Evolutionary conservation across 92 coral and sea anemone genomes (phyloP).

Genomic region (Porites cylindrica): DNA sequence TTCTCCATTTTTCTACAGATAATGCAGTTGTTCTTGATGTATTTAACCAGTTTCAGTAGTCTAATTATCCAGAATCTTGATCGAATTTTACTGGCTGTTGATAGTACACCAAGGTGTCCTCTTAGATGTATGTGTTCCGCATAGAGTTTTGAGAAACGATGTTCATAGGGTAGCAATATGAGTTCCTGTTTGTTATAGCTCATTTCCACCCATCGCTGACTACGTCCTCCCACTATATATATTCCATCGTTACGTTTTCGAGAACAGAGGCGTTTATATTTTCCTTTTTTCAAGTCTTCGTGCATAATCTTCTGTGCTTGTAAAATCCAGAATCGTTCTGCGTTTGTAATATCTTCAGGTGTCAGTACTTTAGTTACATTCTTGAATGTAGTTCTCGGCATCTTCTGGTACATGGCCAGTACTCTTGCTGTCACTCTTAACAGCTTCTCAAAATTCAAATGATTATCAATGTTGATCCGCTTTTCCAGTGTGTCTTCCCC

Average conservation of each 20-base stretch:
- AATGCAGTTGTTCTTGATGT: conserved; percentile 52
- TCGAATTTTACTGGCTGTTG: conserved; percentile 55
- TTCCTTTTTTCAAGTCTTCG: conserved; percentile 33
- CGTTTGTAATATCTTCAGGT: conserved; percentile 18
- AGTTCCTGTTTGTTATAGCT: conserved; percentile 50
- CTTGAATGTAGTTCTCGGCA: conserved; percentile 38
- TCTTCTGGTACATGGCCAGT: conserved; percentile 17
- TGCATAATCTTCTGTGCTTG: conserved; percentile 35
- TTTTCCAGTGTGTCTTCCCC: background rate
- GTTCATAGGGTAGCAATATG: conserved; percentile 44
- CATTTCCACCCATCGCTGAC: conserved; percentile 41
- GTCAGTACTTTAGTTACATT: conserved; percentile 24
- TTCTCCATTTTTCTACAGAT: conserved; percentile 39
- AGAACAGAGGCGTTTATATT: conserved; percentile 49
- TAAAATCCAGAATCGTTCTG: conserved; percentile 50
- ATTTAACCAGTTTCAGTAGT: conserved; percentile 33
- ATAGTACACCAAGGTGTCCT: conserved; percentile 41
- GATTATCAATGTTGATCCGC: conserved; percentile 28
- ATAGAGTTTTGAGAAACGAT: conserved; percentile 51
- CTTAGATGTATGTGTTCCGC: conserved; percentile 44
- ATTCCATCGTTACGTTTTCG: conserved; percentile 40
- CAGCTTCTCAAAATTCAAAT: conserved; percentile 36
- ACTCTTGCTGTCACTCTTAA: conserved; percentile 59
- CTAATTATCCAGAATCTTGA: conserved; percentile 47
- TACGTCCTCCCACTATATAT: conserved; percentile 58